A percentile compares a stretch with the other conserved stretches of the same genome.
Evolutionary conservation across 2,113 vertebrate species (phyloP).

Genomic region (Cynocephalus volans): DNA sequence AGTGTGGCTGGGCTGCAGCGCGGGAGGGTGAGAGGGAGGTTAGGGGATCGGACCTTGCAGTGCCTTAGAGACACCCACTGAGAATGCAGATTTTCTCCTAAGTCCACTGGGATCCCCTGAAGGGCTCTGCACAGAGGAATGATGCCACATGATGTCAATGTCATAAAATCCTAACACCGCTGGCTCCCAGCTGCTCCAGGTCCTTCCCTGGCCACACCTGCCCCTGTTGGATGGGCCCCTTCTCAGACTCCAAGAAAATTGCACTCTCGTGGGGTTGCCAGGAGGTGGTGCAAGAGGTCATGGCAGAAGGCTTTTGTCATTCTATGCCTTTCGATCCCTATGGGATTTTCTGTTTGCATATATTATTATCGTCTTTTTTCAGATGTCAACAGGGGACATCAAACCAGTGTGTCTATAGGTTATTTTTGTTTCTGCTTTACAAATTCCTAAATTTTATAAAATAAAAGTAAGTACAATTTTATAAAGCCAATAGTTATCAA

Average conservation of each 20-base stretch:
- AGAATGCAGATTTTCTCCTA: neutral
- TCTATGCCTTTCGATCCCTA: neutral
- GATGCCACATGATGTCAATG: accelerated
- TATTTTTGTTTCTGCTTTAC: conserved; percentile 56
- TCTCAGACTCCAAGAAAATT: neutral
- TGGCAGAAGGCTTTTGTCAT: neutral
- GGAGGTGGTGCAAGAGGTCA: too few relatives aligned
- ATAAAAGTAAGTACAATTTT: conserved; percentile 64
- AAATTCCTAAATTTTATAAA: conserved; percentile 62
- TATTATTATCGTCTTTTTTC: conserved; percentile 65
- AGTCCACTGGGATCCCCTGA: neutral
- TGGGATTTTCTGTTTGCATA: conserved; percentile 52
- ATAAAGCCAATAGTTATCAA: conserved; percentile 65
- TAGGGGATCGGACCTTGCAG: neutral
- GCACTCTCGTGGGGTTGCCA: neutral
- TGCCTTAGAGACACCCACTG: neutral
- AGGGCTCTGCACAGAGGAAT: neutral
- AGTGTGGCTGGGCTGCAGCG: accelerated
- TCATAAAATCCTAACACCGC: neutral
- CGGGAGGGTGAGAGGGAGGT: accelerated
- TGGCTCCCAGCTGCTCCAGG: neutral
- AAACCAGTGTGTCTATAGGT: conserved; percentile 33
- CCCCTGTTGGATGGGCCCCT: accelerated
- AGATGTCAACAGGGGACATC: conserved; percentile 9
- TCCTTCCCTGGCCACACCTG: neutral